These are phyloP conservation scores for Capra hircus DNA, from an alignment of 2,113 vertebrate genomes.

Conservation along the genomic window DNA sequence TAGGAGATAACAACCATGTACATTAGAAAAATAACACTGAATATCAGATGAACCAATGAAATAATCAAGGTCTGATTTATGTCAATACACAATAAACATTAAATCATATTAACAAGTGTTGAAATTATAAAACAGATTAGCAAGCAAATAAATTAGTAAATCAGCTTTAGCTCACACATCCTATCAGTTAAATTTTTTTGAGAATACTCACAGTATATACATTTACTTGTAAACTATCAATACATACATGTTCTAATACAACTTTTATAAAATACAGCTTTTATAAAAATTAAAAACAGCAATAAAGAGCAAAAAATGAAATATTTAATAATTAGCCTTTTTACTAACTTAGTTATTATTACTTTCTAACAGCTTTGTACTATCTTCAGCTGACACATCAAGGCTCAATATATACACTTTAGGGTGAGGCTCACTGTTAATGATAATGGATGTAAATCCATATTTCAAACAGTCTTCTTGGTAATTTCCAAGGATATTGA, in stretches of 20 bases:
- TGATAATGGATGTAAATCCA: background rate
- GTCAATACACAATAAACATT: background rate
- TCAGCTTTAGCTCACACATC: background rate
- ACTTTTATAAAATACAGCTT: constrained; percentile 20
- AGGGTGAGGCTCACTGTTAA: background rate
- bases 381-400: background rate
- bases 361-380: background rate
- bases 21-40: constrained; percentile 18
- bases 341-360: background rate
- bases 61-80: background rate
- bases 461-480: constrained; percentile 6
- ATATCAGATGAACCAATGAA: background rate
- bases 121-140: constrained; percentile 6
- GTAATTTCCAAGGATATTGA: background rate
- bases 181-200: background rate
- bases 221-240: background rate
- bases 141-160: background rate
- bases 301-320: background rate
- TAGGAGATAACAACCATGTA: background rate
- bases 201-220: background rate
- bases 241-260: background rate
- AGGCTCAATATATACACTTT: background rate
- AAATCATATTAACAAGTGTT: background rate
- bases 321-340: background rate
- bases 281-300: constrained; percentile 14